phyloP scores from a whole-genome alignment of 2,113 vertebrate genomes.

The Menura novaehollandiae region DNA sequence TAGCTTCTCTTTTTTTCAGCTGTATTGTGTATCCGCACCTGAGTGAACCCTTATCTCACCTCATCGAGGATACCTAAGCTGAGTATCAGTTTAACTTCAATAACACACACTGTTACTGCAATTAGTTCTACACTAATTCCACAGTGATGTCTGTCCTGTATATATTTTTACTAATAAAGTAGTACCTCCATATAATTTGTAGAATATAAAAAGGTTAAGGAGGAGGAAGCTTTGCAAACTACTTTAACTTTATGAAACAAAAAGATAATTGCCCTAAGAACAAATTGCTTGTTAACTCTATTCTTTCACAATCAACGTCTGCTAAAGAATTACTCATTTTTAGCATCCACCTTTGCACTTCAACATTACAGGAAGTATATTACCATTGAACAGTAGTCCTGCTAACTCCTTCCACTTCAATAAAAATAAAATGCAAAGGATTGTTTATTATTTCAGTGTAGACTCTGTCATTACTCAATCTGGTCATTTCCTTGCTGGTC shows the following conservation, averaged over 20 bases:
- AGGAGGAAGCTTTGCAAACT: background rate
- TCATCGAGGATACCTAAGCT: slow-evolving; percentile 22
- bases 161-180: background rate
- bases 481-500: slow-evolving; percentile 30
- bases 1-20: background rate
- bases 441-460: background rate
- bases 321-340: background rate
- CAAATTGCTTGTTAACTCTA: background rate
- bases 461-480: slow-evolving; percentile 6
- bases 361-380: background rate
- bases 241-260: background rate
- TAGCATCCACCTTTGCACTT: background rate
- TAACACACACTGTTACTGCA: slow-evolving; percentile 15
- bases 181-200: background rate
- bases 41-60: slow-evolving; percentile 50
- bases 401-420: background rate
- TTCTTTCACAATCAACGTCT: background rate
- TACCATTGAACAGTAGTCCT: background rate
- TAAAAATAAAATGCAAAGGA: slow-evolving; percentile 13
- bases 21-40: slow-evolving; percentile 33
- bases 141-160: background rate
- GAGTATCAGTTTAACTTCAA: slow-evolving; percentile 46
- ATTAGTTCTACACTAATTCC: slow-evolving; percentile 33
- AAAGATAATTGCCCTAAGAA: background rate
- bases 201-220: background rate